Evolutionary conservation across 2,113 vertebrate species (phyloP), one percentile per base, ranked within the genome.

Genomic region (Nothoprocta perdicaria): DNA sequence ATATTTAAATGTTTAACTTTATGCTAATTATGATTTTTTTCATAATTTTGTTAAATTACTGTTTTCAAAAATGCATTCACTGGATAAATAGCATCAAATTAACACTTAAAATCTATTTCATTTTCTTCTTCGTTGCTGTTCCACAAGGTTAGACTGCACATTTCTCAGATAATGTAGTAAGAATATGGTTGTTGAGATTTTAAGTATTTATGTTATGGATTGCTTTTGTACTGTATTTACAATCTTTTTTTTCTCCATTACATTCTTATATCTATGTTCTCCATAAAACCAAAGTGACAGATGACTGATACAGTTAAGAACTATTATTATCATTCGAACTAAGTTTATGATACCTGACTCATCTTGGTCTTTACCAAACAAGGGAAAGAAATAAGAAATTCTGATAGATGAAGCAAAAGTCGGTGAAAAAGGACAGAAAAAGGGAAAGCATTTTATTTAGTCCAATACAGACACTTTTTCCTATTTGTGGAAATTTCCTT

Each of bases 161-260:
- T 77, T 63, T 88, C 29, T 65, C 27, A 92, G 63, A 9, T 67
- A 73, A 72, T 55, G 8, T 3, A 80, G 8, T 35, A n/a, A 91
- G 74, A 57, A 8, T 9, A 31, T 10, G 5, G 14, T 6, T 1
- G 14, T 16, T 61, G 26, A 16, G 67, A 55, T 38, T 71, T 6
- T 72, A 82, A 71, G 12, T 53, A 62, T 53, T 75, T 74, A 3
- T n/a, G 35, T 9, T 67, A 58, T 27, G 3, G 1, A 0, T 0
- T 26, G 7, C 15, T 46, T 45, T 18, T 72, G 41, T 7, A 57
- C 7, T 29, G 46, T 27, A 48, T 33, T 61, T 66, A 53, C 31
- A 3, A 33, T 63, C 22, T 38, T 38, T 73, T 15, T 63, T 48
- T 40, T 67, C 23, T 73, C 15, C 38, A 75, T 58, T 68, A 33